Conservation (phyloP, 2,888 invertebrate genomes). For the Xylophagus ater region DNA sequence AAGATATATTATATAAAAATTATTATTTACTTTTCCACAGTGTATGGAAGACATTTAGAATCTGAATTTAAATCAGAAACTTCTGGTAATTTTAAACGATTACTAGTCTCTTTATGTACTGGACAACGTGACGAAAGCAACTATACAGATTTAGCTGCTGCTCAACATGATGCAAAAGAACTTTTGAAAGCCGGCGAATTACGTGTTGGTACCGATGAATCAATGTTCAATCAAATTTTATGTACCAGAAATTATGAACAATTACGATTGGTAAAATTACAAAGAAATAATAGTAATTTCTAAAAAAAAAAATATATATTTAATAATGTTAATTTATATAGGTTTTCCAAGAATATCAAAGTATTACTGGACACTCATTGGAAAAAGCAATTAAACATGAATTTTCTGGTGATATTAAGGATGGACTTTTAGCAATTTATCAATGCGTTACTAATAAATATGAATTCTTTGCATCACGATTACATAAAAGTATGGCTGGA, state of each 20-base stretch:
- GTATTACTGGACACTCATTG: slow-evolving; percentile 65
- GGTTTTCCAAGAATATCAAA: slow-evolving; percentile 41
- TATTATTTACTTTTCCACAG: slow-evolving; percentile 39
- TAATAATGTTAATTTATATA: slow-evolving; percentile 14
- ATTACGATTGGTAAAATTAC: slow-evolving; percentile 29
- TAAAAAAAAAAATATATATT: neutral
- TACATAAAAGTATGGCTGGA: slow-evolving; percentile 83
- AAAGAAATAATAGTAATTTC: neutral
- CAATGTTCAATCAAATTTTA: slow-evolving; percentile 71
- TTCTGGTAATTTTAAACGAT: slow-evolving; percentile 79
- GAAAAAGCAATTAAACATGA: slow-evolving; percentile 70
- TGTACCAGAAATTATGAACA: slow-evolving; percentile 67
- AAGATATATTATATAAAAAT: neutral
- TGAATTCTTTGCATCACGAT: slow-evolving; percentile 73
- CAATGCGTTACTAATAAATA: slow-evolving; percentile 69
- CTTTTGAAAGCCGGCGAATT: slow-evolving; percentile 62
- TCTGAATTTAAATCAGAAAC: slow-evolving; percentile 78
- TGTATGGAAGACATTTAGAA: slow-evolving; percentile 68
- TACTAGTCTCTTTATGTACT: slow-evolving; percentile 75
- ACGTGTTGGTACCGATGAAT: slow-evolving; percentile 71
- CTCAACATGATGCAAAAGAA: slow-evolving; percentile 71
- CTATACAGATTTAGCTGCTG: slow-evolving; percentile 56
- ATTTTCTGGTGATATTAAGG: slow-evolving; percentile 72
- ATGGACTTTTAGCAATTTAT: slow-evolving; percentile 70
- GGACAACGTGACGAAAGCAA: slow-evolving; percentile 62